A percentile compares a stretch with the other conserved stretches of the same genome.
Conservation (phyloP, 2,888 invertebrate species). For the Drosophila melanosoma region DNA sequence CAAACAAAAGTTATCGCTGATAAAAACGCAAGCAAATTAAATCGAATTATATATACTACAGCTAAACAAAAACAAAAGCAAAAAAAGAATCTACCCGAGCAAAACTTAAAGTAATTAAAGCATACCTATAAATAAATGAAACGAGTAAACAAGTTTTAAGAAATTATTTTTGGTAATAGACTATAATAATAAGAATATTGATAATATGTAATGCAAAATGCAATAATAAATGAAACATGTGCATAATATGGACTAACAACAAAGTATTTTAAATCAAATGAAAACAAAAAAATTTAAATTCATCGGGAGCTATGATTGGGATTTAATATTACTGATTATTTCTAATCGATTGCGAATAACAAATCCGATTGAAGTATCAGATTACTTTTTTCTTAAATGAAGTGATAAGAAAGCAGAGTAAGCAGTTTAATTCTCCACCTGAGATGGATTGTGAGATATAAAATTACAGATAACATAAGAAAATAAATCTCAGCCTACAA, state of each 20-base stretch:
- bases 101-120: conserved; percentile 73
- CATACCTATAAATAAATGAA: conserved; percentile 71
- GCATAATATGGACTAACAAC: conserved; percentile 77
- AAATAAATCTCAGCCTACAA: background rate
- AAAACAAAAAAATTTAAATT: conserved; percentile 5
- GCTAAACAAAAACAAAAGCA: conserved; percentile 25
- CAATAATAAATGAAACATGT: conserved; percentile 79
- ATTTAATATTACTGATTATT: background rate
- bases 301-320: background rate
- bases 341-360: background rate
- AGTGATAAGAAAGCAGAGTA: background rate
- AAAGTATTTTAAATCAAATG: background rate
- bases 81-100: conserved; percentile 49
- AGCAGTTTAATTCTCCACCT: background rate
- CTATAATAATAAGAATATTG: conserved; percentile 69
- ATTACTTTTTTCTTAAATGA: background rate
- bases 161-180: conserved; percentile 84
- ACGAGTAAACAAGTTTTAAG: conserved; percentile 76
- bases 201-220: conserved; percentile 72
- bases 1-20: conserved; percentile 71
- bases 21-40: conserved; percentile 61
- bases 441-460: background rate
- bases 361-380: background rate
- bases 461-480: background rate
- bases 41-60: conserved; percentile 63